Base-by-base conservation (phyloP, 2,113 vertebrate genomes). In the Hirundichthys speculiger region DNA sequence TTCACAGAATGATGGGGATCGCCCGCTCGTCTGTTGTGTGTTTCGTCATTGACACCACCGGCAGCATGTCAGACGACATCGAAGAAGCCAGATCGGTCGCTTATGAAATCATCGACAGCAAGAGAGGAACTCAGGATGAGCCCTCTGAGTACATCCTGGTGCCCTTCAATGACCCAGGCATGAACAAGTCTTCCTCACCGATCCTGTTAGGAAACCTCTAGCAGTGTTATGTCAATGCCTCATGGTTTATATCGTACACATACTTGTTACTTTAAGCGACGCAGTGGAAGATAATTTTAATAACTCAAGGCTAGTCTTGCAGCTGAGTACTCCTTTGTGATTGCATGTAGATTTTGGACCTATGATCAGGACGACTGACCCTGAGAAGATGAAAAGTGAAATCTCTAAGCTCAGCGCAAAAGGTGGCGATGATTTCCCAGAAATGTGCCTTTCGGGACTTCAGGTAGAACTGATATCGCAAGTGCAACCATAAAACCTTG, bases 101-200 rank as follows among this genome's bases (percentile, higher is more conserved):
- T 27, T 48, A 75, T 12, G 5, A 83, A 16, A 88, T 93, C 50
- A 92, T 93, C 57, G 88, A 93, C 74, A 60, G 30, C 60, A 89
- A 89, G 30, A 88, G 69, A 59, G 91, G 91, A 77, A 92, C 91
- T 0, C 86, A 91, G 43, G 85, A 92, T 1, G 91, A 92, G 54
- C 93, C 93, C 1, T 93, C 92, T 0, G 87, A 90, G 70, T 93
- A 93, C 59, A 89, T 93, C 55, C 69, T 93, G 53, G 93, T 93
- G 22, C 88, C 89, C 8, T 93, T 93, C 82, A 93, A 93, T 53
- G 91, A 93, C 27, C 91, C 92, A 1, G 0, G 92, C 92, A 79
- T 58, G 75, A 39, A 27, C n/a, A 1, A 1, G 20, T 57, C n/a
- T 49, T 30, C 18, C 2, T 24, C 24, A 43, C 1, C 10, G 18